phyloP scores from a whole-genome alignment of 2,113 vertebrate species.

The Trichechus manatus region DNA sequence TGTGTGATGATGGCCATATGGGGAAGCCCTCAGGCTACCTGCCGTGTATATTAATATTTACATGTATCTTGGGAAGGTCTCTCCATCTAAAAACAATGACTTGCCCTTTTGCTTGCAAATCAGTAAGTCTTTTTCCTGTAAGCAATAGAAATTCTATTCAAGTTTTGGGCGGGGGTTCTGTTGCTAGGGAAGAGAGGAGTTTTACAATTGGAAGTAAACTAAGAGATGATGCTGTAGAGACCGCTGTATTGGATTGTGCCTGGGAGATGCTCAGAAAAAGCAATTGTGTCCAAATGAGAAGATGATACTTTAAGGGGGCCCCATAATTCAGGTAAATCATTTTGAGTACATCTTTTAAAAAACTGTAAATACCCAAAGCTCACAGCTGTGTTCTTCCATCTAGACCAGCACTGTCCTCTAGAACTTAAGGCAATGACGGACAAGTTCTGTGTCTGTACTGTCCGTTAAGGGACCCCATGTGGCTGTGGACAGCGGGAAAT shows the following conservation, averaged over 20 bases:
- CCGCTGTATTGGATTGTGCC: background rate
- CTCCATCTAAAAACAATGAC: background rate
- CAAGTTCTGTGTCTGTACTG: fast-evolving
- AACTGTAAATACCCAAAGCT: background rate
- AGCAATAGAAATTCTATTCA: background rate
- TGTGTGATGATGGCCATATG: background rate
- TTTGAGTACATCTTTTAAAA: background rate
- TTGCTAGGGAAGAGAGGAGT: background rate
- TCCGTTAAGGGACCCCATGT: fast-evolving
- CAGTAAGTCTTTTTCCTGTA: background rate
- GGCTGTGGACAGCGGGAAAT: background rate
- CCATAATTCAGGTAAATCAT: background rate
- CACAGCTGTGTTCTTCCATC: background rate
- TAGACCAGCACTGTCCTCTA: background rate
- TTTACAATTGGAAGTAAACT: background rate
- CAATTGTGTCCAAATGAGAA: background rate
- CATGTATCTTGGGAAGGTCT: background rate
- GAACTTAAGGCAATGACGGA: background rate
- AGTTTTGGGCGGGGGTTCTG: background rate
- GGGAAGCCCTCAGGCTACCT: background rate
- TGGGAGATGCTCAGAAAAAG: background rate
- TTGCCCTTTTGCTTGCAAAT: background rate
- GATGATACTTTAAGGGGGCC: background rate
- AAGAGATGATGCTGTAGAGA: background rate
- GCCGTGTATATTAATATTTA: background rate